These are phyloP conservation scores for Andrena chrysosceles DNA, from an alignment of 2,888 invertebrate species.

Conservation along the genomic window DNA sequence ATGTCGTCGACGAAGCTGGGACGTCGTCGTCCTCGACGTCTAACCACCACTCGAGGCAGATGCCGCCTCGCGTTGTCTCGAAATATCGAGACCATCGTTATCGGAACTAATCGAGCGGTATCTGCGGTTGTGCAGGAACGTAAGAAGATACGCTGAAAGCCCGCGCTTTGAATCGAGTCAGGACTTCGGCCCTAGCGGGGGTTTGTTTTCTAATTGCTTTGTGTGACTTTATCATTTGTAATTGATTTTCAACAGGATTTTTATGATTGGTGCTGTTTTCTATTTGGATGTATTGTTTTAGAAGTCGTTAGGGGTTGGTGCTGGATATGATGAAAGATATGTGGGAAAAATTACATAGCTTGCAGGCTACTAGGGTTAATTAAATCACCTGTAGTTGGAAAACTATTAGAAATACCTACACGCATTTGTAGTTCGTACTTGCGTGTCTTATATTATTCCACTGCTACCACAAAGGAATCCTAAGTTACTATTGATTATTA, in stretches of 20 bases:
- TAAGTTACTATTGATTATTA: conserved; percentile 2
- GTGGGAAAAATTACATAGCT: too few species aligned
- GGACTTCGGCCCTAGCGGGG: not conserved
- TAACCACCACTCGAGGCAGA: conserved; percentile 49
- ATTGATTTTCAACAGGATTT: not conserved
- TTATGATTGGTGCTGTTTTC: not conserved
- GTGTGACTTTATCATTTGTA: not conserved
- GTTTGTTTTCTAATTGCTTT: conserved; percentile 20
- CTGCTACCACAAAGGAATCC: not conserved
- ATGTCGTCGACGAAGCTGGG: conserved; percentile 18
- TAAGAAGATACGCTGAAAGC: conserved; percentile 19
- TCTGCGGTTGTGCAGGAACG: conserved; percentile 28
- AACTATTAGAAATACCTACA: not conserved
- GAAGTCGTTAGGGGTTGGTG: too few species aligned
- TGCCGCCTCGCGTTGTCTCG: conserved; percentile 51
- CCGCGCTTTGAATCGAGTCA: conserved; percentile 4
- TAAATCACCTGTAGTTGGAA: too few species aligned
- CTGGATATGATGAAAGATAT: too few species aligned
- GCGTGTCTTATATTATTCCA: not conserved
- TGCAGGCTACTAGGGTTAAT: too few species aligned
- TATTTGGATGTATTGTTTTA: too few species aligned
- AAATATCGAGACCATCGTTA: conserved; percentile 59
- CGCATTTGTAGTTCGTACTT: not conserved
- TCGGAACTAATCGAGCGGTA: conserved; percentile 61
- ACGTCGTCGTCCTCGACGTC: conserved; percentile 36